Evolutionary conservation across 2,888 invertebrate species (phyloP), one percentile per base, ranked within the genome.

Genomic region (Ceramica pisi): DNA sequence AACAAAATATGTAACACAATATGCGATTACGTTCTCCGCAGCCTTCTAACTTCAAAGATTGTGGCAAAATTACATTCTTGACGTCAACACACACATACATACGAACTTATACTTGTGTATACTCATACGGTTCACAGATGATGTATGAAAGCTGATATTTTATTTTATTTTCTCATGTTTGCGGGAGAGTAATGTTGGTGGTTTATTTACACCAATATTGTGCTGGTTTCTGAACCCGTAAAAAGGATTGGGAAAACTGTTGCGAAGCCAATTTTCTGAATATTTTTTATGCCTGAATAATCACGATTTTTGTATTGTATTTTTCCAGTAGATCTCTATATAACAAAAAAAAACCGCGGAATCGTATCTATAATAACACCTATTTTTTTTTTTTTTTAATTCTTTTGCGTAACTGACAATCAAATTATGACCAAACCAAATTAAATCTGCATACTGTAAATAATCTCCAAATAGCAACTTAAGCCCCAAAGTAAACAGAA

Each of bases 131-230:
- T 51, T 67, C 67, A 67, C 67, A 67, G 35, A 51, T 77, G 80
- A 80, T 55, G 75, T 67, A 78, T 74, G 75, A 78, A 80, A 80
- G 74, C 80, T 60, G 80, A 80, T 80, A 67, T 75, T 46, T 59
- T 78, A 68, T 75, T 67, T 69, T 67, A 63, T 75, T 70, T 70
- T 70, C 51, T 48, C 63, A 8, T 61, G 51, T 80, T 55, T 10
- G 50, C 12, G 59, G 46, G 48, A 63, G 74, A 64, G 63, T 61
- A 53, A 69, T 51, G 75, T 64, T 62, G 63, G 48, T 41, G 35
- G 35, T 77, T 75, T 75, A 70, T 67, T 46, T 61, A 62, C 31
- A 55, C 41, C 44, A 75, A 62, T 74, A 56, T 63, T 62, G 55
- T 48, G 14, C 10, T 62, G 60, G 26, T 63, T 78, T 51, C 48